Percentiles rank a stretch among this genome's conserved stretches.
Evolutionary conservation across 2,888 invertebrate genomes (phyloP).

Genomic region (Abrostola tripartita): DNA sequence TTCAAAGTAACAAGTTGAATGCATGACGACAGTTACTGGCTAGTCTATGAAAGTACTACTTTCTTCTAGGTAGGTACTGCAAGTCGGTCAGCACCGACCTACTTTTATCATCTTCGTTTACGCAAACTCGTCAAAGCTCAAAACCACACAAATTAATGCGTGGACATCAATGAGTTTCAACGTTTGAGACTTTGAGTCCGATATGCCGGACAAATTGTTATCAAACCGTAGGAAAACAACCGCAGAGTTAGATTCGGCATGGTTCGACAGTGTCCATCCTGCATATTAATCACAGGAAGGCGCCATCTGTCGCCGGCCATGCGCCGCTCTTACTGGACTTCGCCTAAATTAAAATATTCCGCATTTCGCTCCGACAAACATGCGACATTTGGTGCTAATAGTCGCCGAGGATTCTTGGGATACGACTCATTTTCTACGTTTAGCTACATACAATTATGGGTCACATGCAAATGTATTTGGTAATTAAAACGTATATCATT

Average conservation of each 20-base stretch:
- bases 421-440: slow-evolving; percentile 22
- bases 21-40: too few species aligned
- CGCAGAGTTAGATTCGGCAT: slow-evolving; percentile 58
- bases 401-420: slow-evolving; percentile 61
- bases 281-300: slow-evolving; percentile 83
- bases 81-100: too few species aligned
- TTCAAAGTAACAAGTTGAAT: too few species aligned
- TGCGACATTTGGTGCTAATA: slow-evolving; percentile 80
- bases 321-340: slow-evolving; percentile 59
- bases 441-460: background rate
- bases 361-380: slow-evolving; percentile 66
- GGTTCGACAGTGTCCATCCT: slow-evolving; percentile 72
- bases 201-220: slow-evolving; percentile 41
- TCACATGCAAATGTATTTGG: too few species aligned
- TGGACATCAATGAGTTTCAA: background rate
- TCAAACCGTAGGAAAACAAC: slow-evolving; percentile 66
- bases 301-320: slow-evolving; percentile 72
- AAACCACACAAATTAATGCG: background rate
- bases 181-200: slow-evolving; percentile 8
- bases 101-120: background rate
- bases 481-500: too few species aligned
- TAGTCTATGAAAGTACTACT: too few species aligned
- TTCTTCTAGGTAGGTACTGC: too few species aligned
- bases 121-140: background rate
- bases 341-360: slow-evolving; percentile 84